These are phyloP conservation scores for Telenomus remus DNA, from an alignment of 1,140 invertebrate species.

Conservation along the genomic window DNA sequence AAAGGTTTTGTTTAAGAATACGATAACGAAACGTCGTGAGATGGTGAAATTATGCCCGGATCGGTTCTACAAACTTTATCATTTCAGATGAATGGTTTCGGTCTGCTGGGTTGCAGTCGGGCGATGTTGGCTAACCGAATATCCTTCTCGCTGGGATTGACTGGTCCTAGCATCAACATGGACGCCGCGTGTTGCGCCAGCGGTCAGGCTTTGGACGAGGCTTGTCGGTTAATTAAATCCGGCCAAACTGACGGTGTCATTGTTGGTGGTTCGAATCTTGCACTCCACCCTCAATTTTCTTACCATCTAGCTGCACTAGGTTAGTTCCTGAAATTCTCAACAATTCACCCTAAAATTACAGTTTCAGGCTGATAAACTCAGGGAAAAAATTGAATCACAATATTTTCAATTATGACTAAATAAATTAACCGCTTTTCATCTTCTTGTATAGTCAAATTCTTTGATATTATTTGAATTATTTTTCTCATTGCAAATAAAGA, in stretches of 20 bases:
- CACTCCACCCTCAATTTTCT: conserved; percentile 55
- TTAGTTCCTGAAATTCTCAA: conserved; percentile 24
- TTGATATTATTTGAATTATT: too few relatives aligned
- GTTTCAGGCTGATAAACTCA: too few relatives aligned
- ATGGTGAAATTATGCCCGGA: background rate
- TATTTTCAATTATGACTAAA: too few relatives aligned
- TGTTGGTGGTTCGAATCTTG: conserved; percentile 64
- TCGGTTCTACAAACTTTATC: conserved; percentile 63
- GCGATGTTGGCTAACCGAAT: conserved; percentile 58
- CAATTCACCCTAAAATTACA: too few relatives aligned
- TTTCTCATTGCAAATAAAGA: too few relatives aligned
- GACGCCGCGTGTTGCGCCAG: conserved; percentile 73
- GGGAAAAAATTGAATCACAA: too few relatives aligned
- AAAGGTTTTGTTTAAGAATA: too few relatives aligned
- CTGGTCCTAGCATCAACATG: conserved; percentile 64
- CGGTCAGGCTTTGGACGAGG: conserved; percentile 66
- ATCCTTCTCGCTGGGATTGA: conserved; percentile 55
- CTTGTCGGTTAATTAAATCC: conserved; percentile 75
- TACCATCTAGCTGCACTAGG: conserved; percentile 44
- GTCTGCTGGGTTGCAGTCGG: conserved; percentile 44
- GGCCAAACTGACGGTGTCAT: conserved; percentile 78
- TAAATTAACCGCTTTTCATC: too few relatives aligned
- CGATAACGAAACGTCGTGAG: too few relatives aligned
- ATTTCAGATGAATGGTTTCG: conserved; percentile 63
- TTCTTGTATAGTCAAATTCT: too few relatives aligned